Percentiles rank a stretch among this genome's conserved stretches.
Evolutionary conservation across 1,140 invertebrate genomes (phyloP).

Genomic region (Aphelenchoides avenae): DNA sequence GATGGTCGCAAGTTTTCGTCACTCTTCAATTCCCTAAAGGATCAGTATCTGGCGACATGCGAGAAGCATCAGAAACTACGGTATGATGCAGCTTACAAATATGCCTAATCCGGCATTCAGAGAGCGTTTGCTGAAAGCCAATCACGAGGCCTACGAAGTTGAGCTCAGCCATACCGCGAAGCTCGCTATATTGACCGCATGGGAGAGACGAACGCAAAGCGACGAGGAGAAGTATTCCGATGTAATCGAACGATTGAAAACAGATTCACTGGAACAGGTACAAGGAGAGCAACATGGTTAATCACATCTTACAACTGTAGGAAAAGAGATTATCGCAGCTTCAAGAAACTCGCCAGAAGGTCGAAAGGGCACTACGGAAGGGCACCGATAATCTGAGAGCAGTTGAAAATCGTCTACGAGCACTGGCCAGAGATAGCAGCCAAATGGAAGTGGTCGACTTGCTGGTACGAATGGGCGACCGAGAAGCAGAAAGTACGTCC

Average conservation of each 20-base stretch:
- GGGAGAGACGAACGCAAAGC: slow-evolving; percentile 46
- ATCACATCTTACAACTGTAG: slow-evolving; percentile 21
- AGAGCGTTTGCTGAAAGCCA: slow-evolving; percentile 48
- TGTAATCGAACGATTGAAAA: slow-evolving; percentile 45
- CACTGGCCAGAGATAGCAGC: slow-evolving; percentile 44
- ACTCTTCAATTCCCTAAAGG: slow-evolving; percentile 54
- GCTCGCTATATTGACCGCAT: slow-evolving; percentile 49
- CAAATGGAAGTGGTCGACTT: slow-evolving; percentile 53
- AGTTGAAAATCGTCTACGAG: slow-evolving; percentile 48
- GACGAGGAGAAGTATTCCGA: slow-evolving; percentile 48
- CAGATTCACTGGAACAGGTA: slow-evolving; percentile 17
- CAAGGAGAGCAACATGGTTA: background rate
- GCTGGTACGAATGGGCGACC: slow-evolving; percentile 47
- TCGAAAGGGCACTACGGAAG: slow-evolving; percentile 50
- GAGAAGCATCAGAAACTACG: slow-evolving; percentile 53
- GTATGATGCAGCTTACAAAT: slow-evolving; percentile 22
- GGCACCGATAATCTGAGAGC: slow-evolving; percentile 38
- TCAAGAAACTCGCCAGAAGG: slow-evolving; percentile 45
- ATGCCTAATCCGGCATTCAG: slow-evolving; percentile 15
- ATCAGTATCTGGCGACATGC: slow-evolving; percentile 47
- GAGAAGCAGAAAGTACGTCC: slow-evolving; percentile 57
- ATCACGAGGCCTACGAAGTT: slow-evolving; percentile 52
- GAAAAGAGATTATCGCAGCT: slow-evolving; percentile 36
- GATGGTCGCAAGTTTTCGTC: slow-evolving; percentile 41
- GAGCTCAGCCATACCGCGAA: slow-evolving; percentile 35